These are phyloP conservation scores for Lutjanus erythropterus DNA, from an alignment of 2,113 vertebrate genomes.

Conservation along the genomic window DNA sequence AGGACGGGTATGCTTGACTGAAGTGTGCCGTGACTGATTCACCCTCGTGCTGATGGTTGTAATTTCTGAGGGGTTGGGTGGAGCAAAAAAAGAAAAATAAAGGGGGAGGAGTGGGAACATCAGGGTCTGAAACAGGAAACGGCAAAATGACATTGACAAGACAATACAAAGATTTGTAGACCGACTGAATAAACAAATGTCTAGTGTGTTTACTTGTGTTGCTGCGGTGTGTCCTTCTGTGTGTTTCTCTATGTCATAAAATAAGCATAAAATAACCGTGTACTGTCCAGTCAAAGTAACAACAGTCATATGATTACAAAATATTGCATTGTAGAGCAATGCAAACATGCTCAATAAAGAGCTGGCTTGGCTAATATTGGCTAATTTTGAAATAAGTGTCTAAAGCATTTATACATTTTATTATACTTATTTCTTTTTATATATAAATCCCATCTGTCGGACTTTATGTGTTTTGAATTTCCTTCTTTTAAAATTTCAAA, in stretches of 20 bases:
- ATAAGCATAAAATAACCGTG: conserved; percentile 1
- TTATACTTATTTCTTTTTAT: no score
- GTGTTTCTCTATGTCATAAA: background rate
- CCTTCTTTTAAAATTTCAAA: background rate
- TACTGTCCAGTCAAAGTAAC: background rate
- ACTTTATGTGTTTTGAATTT: conserved; percentile 4
- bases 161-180: conserved; percentile 72
- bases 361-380: no score
- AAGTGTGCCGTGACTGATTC: conserved; percentile 69
- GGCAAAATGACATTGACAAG: conserved; percentile 76
- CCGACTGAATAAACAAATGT: conserved; percentile 35
- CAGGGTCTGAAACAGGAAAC: conserved; percentile 72
- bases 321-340: background rate
- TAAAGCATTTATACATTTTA: no score
- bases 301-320: background rate
- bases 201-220: conserved; percentile 32
- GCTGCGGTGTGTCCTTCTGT: conserved; percentile 1
- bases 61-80: conserved; percentile 78
- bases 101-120: conserved; percentile 17
- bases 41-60: conserved; percentile 74
- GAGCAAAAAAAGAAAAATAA: conserved; percentile 67
- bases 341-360: conserved; percentile 8
- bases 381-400: no score
- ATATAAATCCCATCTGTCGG: background rate
- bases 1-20: conserved; percentile 67